Base-by-base conservation (phyloP, 1,140 invertebrate species). In the Eueides isabella region DNA sequence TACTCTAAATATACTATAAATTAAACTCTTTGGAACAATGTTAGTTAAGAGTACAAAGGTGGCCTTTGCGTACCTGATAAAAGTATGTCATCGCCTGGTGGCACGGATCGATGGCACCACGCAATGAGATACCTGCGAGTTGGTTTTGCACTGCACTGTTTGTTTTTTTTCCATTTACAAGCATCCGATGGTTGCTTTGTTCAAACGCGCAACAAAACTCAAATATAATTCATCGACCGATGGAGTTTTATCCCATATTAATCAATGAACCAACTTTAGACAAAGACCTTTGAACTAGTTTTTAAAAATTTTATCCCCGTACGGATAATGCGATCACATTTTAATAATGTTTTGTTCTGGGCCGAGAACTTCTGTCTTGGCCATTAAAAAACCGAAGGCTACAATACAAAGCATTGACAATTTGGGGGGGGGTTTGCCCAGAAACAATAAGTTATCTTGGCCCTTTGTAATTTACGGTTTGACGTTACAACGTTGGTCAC, bases 81-180 rank as follows among this genome's bases (percentile, higher is more conserved):
- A 75, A 75, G 48, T 75, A 71, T 68, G 74, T 75, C 73, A 75
- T 66, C 67, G 73, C 67, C 68, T 65, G 63, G 65, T 75, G 73
- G 73, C 44, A 70, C 67, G 67, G 73, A 75, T 75, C 73, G 73
- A 75, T 75, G 68, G 62, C 61, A 70, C 73, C 63, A 75, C 67
- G 73, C 68, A 75, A 66, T 75, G 64, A 75, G 73, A 71, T 75
- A 71, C 61, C 29, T n/a, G 63, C 63, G 67, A 77, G 75, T n/a
- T n/a, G 75, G 73, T 77, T 62, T 77, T 77, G 75, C 63, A 73
- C 73, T 75, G 63, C 23, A 23, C 44, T 70, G 63, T 72, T 77
- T 77, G 63, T 77, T 73, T 77, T 77, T 73, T 77, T 75, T 73
- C 67, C 66, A 77, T 73, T 76, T 72, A 67, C 67, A 67, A 63